These are phyloP conservation scores for Squalus acanthias DNA, from an alignment of 2,797 vertebrate genomes.

Conservation along the genomic window DNA sequence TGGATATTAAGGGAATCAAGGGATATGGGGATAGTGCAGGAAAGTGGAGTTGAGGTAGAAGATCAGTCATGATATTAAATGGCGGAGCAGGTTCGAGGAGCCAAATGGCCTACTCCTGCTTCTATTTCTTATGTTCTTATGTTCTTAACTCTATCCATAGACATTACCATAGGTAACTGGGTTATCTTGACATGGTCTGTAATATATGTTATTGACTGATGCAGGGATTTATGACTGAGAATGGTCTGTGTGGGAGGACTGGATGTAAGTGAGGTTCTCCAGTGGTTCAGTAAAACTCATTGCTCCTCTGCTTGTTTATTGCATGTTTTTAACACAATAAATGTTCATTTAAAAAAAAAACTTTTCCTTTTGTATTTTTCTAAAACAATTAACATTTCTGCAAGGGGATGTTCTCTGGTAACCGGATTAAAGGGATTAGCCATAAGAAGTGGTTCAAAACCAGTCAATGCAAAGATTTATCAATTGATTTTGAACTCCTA, in stretches of 20 bases:
- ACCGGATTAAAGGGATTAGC: slow-evolving; percentile 5
- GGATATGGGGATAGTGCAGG: too few relatives aligned
- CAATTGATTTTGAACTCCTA: slow-evolving; percentile 25
- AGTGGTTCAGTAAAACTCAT: neutral
- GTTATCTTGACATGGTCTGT: neutral
- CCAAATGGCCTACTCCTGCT: too few relatives aligned
- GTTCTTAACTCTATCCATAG: neutral
- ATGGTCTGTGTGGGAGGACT: neutral
- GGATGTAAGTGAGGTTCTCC: neutral
- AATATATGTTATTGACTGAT: slow-evolving; percentile 1
- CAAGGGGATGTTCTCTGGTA: neutral
- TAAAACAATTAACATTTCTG: slow-evolving; percentile 28
- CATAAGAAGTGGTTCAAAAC: slow-evolving; percentile 8
- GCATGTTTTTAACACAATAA: slow-evolving; percentile 6
- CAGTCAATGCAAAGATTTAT: slow-evolving; percentile 29
- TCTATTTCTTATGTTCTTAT: too few relatives aligned
- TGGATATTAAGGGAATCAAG: too few relatives aligned
- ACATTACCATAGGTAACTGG: slow-evolving; percentile 31
- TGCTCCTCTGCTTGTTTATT: neutral
- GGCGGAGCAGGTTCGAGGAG: too few relatives aligned
- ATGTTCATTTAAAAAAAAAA: neutral
- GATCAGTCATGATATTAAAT: too few relatives aligned
- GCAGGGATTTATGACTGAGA: slow-evolving; percentile 21
- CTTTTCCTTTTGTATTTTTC: slow-evolving; percentile 3
- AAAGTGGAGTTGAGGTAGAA: too few relatives aligned